Evolutionary conservation across 2,888 invertebrate species (phyloP).

Genomic region (Gibbula magus): DNA sequence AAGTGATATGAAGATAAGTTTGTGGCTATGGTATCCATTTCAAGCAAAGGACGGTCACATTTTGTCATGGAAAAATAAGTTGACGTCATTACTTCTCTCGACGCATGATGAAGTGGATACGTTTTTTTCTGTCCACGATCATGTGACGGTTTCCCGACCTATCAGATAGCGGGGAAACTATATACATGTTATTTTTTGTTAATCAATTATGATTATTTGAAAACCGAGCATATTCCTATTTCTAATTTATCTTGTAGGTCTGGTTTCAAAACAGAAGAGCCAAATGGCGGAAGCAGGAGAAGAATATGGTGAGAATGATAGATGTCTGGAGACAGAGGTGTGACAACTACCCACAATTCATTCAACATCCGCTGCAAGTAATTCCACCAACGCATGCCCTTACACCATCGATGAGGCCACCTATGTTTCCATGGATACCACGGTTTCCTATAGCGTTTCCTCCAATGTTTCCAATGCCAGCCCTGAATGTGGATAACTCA

Average conservation of each 20-base stretch:
- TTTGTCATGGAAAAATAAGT: no score
- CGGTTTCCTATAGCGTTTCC: slow-evolving; percentile 42
- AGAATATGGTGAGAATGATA: slow-evolving; percentile 59
- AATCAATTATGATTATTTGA: no score
- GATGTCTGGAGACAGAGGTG: slow-evolving; percentile 55
- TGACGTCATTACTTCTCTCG: no score
- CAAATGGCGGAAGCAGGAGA: slow-evolving; percentile 71
- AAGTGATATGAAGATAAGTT: no score
- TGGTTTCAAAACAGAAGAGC: slow-evolving; percentile 70
- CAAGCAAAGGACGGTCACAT: no score
- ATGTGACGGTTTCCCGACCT: no score
- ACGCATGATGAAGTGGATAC: no score
- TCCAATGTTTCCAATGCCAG: slow-evolving; percentile 33
- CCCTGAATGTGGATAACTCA: slow-evolving; percentile 1
- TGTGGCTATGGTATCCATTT: no score
- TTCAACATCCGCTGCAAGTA: slow-evolving; percentile 41
- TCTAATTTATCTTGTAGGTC: slow-evolving; percentile 49
- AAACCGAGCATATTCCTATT: no score
- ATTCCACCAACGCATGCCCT: slow-evolving; percentile 42
- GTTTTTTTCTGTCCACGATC: no score
- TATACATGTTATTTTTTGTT: no score
- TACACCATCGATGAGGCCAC: slow-evolving; percentile 41
- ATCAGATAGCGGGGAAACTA: no score
- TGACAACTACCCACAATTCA: slow-evolving; percentile 41
- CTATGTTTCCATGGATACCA: slow-evolving; percentile 61